Evolutionary conservation across 2,888 invertebrate genomes (phyloP).

Genomic region (Timema cristinae): DNA sequence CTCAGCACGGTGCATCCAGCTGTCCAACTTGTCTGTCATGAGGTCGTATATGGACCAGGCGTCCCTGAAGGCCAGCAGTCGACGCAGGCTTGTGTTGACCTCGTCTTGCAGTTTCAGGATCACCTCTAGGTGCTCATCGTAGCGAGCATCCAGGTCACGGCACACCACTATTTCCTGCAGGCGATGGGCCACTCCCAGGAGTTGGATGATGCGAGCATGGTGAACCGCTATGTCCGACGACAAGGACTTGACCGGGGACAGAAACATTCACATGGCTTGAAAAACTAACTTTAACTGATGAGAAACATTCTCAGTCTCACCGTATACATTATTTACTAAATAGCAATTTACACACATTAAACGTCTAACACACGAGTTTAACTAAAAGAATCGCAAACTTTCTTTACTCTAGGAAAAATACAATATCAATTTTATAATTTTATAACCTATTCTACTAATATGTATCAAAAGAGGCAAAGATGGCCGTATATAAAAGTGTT

Average conservation of each 20-base stretch:
- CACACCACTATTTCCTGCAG: conserved; percentile 71
- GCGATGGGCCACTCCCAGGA: conserved; percentile 67
- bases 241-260: conserved; percentile 53
- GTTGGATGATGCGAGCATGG: conserved; percentile 69
- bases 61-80: conserved; percentile 70
- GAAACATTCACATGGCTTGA: background rate
- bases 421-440: too few species aligned
- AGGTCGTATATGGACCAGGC: conserved; percentile 72
- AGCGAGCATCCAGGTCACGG: conserved; percentile 68
- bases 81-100: conserved; percentile 66
- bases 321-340: too few species aligned
- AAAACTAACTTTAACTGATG: too few species aligned
- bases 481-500: too few species aligned
- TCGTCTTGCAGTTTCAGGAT: conserved; percentile 71
- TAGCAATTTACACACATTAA: too few species aligned
- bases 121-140: conserved; percentile 66
- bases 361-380: too few species aligned
- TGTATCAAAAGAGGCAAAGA: too few species aligned
- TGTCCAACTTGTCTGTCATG: conserved; percentile 67
- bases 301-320: too few species aligned
- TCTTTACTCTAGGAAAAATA: too few species aligned
- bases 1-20: conserved; percentile 72
- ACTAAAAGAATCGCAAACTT: too few species aligned
- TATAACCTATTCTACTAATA: too few species aligned
- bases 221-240: conserved; percentile 76